A percentile compares a stretch with the other conserved stretches of the same genome.
These are phyloP conservation scores for Notarius lentiginosus DNA, from an alignment of 2,113 vertebrate species.

Conservation along the genomic window DNA sequence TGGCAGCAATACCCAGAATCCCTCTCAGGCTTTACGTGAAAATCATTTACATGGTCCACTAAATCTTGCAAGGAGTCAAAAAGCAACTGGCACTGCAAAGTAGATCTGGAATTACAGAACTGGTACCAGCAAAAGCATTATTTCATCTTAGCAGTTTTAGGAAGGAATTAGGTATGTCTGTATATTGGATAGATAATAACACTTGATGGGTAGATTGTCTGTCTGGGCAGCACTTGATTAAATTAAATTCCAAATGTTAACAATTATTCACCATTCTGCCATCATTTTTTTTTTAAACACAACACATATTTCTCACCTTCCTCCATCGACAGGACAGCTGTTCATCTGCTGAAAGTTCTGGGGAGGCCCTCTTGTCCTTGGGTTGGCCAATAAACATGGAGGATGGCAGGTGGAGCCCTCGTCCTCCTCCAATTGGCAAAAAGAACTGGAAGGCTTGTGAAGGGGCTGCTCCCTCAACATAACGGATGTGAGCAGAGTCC, in stretches of 20 bases:
- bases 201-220: not conserved
- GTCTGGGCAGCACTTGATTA: not conserved
- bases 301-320: slow-evolving; percentile 74
- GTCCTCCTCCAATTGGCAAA: slow-evolving; percentile 81
- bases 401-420: slow-evolving; percentile 82
- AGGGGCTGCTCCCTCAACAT: slow-evolving; percentile 74
- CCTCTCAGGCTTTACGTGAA: slow-evolving; percentile 95
- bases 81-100: slow-evolving; percentile 87
- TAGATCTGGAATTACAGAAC: slow-evolving; percentile 11
- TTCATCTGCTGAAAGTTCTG: slow-evolving; percentile 86
- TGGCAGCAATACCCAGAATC: slow-evolving; percentile 96
- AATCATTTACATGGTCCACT: slow-evolving; percentile 95
- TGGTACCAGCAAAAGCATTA: not conserved
- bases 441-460: slow-evolving; percentile 90
- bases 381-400: slow-evolving; percentile 84
- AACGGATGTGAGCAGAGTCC: slow-evolving; percentile 82
- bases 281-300: not conserved
- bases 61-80: slow-evolving; percentile 95
- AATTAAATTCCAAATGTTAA: not conserved
- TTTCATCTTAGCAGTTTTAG: not conserved
- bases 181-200: not conserved
- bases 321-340: slow-evolving; percentile 92
- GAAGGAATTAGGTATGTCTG: not conserved
- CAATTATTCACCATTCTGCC: not conserved
- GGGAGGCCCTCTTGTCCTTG: slow-evolving; percentile 83